phyloP scores from a whole-genome alignment of 1,140 invertebrate species.

The Pseudomyrmex dendroicus region DNA sequence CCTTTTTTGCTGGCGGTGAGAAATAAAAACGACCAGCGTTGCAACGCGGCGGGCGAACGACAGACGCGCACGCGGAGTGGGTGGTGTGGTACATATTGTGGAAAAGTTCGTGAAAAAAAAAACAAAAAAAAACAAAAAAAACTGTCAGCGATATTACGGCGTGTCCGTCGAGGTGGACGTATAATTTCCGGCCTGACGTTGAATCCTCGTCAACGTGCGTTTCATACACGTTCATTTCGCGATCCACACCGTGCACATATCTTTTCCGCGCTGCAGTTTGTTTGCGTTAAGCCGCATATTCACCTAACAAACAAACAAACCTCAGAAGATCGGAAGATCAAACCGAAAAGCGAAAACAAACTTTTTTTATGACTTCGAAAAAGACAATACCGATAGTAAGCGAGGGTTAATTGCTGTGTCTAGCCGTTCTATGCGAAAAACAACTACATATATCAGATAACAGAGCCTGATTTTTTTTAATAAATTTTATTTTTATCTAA shows the following conservation, averaged over 20 bases:
- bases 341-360: not conserved
- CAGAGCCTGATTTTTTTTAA: no score
- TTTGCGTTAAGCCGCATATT: constrained; percentile 69
- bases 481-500: no score
- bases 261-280: constrained; percentile 67
- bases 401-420: no score
- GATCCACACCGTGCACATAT: not conserved
- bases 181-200: constrained; percentile 74
- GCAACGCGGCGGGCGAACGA: not conserved
- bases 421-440: no score
- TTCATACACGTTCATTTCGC: constrained; percentile 47
- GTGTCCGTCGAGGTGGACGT: constrained; percentile 64
- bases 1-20: constrained; percentile 48
- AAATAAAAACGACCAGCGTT: constrained; percentile 48
- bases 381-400: not conserved
- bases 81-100: constrained; percentile 13
- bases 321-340: not conserved
- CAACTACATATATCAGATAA: no score
- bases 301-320: constrained; percentile 41
- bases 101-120: constrained; percentile 35
- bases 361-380: not conserved
- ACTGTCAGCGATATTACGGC: constrained; percentile 61
- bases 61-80: not conserved
- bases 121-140: constrained; percentile 49
- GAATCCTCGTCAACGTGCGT: constrained; percentile 68